These are phyloP conservation scores for Stenolophus ochropezus DNA, from an alignment of 2,888 invertebrate species.

Conservation along the genomic window DNA sequence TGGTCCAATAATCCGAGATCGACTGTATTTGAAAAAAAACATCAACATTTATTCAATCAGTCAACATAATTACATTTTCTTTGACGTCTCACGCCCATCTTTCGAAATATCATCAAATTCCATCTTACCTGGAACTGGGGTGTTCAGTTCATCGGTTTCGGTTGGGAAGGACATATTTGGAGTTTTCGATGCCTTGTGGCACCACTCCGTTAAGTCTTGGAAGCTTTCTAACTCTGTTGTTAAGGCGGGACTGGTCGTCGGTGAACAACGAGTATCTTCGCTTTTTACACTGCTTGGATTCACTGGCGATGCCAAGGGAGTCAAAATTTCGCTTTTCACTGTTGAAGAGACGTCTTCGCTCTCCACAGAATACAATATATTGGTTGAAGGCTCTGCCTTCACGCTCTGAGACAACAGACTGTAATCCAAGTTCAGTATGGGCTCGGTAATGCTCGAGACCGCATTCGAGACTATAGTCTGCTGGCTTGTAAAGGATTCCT, in stretches of 20 bases:
- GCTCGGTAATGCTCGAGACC: neutral
- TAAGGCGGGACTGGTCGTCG: slow-evolving; percentile 70
- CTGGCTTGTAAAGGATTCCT: neutral
- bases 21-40: no score
- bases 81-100: neutral
- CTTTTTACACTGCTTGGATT: slow-evolving; percentile 47
- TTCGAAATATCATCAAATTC: neutral
- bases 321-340: slow-evolving; percentile 43
- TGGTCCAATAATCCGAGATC: no score
- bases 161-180: slow-evolving; percentile 72
- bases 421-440: neutral
- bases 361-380: neutral
- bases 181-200: slow-evolving; percentile 75
- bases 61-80: neutral
- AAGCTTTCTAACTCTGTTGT: slow-evolving; percentile 79
- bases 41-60: neutral
- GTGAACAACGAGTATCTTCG: slow-evolving; percentile 34
- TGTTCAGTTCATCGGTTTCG: slow-evolving; percentile 71
- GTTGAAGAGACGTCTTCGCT: neutral
- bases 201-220: slow-evolving; percentile 81
- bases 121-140: slow-evolving; percentile 69
- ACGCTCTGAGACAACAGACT: neutral
- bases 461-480: neutral
- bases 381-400: slow-evolving; percentile 13
- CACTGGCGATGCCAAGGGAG: neutral